These are phyloP conservation scores for Diglossa cyanea DNA, from an alignment of 2,797 vertebrate genomes.

Conservation along the genomic window DNA sequence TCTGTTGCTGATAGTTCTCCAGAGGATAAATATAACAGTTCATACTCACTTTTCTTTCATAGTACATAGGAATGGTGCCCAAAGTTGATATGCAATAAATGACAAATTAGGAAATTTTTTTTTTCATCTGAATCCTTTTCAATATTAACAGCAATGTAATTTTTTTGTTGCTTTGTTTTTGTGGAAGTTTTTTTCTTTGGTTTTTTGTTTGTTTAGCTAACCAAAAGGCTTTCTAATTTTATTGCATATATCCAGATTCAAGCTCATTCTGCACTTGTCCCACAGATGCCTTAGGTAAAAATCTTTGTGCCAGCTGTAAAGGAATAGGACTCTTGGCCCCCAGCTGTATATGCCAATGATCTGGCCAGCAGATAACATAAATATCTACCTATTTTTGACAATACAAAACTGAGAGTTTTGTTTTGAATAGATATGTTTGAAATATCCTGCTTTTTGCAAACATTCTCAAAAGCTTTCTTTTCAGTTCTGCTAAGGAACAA, in stretches of 20 bases:
- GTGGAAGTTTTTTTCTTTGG: accelerated
- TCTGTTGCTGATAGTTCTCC: neutral
- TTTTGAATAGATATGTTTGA: neutral
- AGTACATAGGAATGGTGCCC: neutral
- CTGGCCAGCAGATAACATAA: neutral
- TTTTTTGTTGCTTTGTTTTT: neutral
- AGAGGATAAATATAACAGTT: neutral
- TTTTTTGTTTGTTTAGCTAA: neutral
- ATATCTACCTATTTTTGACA: neutral
- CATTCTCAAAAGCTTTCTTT: neutral
- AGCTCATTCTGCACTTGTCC: neutral
- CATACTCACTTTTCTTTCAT: neutral
- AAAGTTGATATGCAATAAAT: neutral
- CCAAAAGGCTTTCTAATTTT: neutral
- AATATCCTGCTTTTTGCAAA: neutral
- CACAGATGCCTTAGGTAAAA: neutral
- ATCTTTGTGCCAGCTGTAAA: neutral
- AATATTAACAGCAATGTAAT: neutral
- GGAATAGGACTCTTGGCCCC: neutral
- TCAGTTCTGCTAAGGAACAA: neutral
- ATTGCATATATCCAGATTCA: neutral
- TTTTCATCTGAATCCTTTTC: neutral
- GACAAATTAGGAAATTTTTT: neutral
- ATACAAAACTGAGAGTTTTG: neutral
- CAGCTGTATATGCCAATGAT: neutral